Evolutionary conservation across 2,113 vertebrate genomes (phyloP).

Genomic region (Ia io): DNA sequence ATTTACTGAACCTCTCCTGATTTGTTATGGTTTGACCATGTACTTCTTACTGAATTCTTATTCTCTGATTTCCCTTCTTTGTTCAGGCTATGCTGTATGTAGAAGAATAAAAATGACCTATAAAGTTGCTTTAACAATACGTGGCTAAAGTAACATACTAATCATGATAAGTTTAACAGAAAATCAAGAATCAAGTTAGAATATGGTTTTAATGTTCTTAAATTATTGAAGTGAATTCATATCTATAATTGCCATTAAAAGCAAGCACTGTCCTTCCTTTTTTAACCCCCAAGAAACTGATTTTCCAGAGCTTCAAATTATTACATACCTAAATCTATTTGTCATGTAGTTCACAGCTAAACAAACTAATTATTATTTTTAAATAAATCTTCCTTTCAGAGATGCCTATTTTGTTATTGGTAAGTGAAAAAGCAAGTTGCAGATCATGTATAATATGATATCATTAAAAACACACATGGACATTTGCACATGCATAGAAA

Average conservation of each 20-base stretch:
- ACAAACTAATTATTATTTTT: constrained; percentile 25
- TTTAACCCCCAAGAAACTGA: background rate
- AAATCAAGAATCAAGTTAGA: background rate
- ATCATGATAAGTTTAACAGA: constrained; percentile 22
- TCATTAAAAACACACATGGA: background rate
- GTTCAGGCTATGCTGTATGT: background rate
- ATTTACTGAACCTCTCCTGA: background rate
- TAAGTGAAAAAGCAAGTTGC: constrained; percentile 2
- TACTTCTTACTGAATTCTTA: background rate
- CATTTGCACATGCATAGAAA: background rate
- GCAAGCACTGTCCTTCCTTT: background rate
- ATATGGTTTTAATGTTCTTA: constrained; percentile 33
- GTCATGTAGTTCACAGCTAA: background rate
- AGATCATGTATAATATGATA: background rate
- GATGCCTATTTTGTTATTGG: background rate
- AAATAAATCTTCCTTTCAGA: constrained; percentile 19
- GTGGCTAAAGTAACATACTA: constrained; percentile 17
- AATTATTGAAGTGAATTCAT: constrained; percentile 27
- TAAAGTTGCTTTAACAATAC: constrained; percentile 37
- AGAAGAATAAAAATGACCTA: background rate
- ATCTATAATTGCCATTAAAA: constrained; percentile 19
- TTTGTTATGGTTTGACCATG: background rate
- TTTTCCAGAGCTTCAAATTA: constrained; percentile 2
- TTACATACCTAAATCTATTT: constrained; percentile 2
- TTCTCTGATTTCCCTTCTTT: constrained; percentile 22